These are phyloP conservation scores for Sialia sialis DNA, from an alignment of 2,113 vertebrate species.

Conservation along the genomic window DNA sequence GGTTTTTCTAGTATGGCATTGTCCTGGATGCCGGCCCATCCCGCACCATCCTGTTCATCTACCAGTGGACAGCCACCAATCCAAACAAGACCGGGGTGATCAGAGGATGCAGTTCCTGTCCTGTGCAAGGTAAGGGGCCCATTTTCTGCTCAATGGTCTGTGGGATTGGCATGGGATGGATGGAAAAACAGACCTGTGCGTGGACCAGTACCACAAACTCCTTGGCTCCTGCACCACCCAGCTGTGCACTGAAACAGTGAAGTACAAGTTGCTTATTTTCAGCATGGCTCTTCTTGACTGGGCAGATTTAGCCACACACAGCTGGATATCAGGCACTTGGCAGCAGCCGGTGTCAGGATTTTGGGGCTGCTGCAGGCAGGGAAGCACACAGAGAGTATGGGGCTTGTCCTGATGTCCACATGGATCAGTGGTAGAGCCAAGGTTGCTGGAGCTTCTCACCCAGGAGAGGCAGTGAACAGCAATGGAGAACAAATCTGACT, in stretches of 20 bases:
- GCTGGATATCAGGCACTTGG: background rate
- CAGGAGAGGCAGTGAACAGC: background rate
- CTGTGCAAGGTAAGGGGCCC: conserved; percentile 7
- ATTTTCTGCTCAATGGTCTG: background rate
- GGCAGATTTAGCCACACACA: background rate
- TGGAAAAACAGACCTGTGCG: background rate
- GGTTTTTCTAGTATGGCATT: conserved; percentile 36
- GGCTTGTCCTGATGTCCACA: background rate
- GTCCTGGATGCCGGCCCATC: conserved; percentile 42
- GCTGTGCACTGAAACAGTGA: background rate
- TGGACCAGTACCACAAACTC: background rate
- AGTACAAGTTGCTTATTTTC: background rate
- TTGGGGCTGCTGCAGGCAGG: background rate
- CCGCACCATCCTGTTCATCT: conserved; percentile 6
- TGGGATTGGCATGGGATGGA: background rate
- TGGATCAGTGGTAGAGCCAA: background rate
- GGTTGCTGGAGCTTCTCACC: background rate
- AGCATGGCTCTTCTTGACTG: fast-evolving
- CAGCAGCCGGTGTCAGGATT: background rate
- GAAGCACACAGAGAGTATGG: background rate
- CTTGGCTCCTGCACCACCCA: background rate
- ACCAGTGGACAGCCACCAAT: conserved; percentile 33
- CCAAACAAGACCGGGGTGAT: conserved; percentile 18
- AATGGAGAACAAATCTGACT: background rate
- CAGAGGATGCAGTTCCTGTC: conserved; percentile 28